Conservation (phyloP, 2,113 vertebrate species). For the rat (Rattus norvegicus) region DNA sequence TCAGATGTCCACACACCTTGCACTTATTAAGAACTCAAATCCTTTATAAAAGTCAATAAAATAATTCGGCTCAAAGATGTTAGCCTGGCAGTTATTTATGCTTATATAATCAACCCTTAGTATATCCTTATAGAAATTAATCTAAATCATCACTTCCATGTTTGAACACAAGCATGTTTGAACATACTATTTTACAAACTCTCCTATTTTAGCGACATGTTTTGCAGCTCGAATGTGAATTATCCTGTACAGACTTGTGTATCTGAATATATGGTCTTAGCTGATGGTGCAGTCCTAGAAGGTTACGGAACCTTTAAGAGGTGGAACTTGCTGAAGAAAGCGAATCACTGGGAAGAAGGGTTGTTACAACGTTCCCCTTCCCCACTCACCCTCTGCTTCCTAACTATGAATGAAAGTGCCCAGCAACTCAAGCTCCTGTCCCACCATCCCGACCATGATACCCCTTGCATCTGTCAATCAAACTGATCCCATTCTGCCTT, state of each 20-base stretch:
- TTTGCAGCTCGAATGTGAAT: neutral
- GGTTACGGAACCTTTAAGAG: neutral
- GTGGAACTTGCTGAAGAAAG: neutral
- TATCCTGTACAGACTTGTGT: neutral
- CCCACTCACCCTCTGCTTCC: neutral
- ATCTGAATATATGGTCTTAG: neutral
- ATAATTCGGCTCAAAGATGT: neutral
- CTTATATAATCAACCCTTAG: neutral
- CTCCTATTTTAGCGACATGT: neutral
- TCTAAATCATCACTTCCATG: neutral
- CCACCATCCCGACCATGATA: neutral
- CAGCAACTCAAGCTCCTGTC: neutral
- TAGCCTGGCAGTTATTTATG: neutral
- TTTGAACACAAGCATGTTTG: neutral
- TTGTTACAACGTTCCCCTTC: neutral
- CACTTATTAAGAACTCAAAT: neutral
- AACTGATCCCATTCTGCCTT: neutral
- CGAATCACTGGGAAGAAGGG: neutral
- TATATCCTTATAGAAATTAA: neutral
- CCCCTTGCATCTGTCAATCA: neutral
- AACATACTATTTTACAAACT: neutral
- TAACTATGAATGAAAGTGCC: neutral
- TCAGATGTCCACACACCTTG: neutral
- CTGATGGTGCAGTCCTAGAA: neutral
- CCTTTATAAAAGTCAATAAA: neutral